phyloP scores from a whole-genome alignment of 2,113 vertebrate genomes.

The Rhegmatorhina hoffmannsi region DNA sequence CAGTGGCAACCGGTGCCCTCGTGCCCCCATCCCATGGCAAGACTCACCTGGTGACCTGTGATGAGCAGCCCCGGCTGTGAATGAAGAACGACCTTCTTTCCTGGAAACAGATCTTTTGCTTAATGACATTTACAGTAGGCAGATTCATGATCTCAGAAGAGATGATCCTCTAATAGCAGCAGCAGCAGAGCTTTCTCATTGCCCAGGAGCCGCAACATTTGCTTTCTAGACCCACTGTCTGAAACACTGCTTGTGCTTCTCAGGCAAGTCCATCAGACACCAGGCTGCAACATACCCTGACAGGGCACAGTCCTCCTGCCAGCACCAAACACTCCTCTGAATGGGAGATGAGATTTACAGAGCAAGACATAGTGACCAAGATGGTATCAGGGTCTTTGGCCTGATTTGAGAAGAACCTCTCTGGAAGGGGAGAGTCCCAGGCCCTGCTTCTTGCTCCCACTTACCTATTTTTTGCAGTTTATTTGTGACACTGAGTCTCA shows the following conservation, averaged over 20 bases:
- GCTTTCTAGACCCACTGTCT: not conserved
- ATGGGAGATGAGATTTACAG: not conserved
- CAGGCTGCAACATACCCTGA: not conserved
- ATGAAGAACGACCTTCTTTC: not conserved
- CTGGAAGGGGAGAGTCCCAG: not conserved
- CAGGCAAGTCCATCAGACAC: not conserved
- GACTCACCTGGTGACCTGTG: not conserved
- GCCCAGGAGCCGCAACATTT: not conserved
- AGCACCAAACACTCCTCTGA: not conserved
- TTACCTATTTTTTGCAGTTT: not conserved
- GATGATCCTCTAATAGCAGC: not conserved
- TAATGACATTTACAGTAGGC: not conserved
- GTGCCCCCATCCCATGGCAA: not conserved
- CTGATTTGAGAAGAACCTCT: not conserved
- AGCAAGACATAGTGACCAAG: not conserved
- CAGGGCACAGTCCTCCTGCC: not conserved
- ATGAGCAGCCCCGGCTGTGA: not conserved
- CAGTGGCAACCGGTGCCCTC: rapidly evolving
- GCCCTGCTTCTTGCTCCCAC: not conserved
- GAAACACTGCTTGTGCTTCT: not conserved
- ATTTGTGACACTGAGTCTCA: not conserved
- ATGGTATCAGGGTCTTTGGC: not conserved
- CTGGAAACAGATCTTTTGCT: not conserved
- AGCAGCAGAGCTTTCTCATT: not conserved
- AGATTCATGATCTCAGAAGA: not conserved